phyloP scores from a whole-genome alignment of 2,888 invertebrate species.

The Ophioninae sp. region DNA sequence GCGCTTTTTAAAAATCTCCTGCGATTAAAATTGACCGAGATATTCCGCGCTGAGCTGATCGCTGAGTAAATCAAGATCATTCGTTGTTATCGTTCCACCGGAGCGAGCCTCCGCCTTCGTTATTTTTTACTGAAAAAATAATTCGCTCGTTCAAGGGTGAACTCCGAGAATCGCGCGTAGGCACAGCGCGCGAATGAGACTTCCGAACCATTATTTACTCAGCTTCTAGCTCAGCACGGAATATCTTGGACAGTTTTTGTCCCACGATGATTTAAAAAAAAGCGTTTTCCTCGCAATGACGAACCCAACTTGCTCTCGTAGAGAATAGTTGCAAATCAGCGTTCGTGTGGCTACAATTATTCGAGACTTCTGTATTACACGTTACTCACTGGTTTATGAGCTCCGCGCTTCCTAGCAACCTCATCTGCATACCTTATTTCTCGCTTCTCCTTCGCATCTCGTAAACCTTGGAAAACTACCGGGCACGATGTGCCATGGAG shows the following conservation, averaged over 20 bases:
- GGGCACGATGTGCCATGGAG: conserved; percentile 47
- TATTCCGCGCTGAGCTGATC: neutral
- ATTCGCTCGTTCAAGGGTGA: neutral
- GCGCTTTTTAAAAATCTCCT: neutral
- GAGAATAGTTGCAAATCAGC: neutral
- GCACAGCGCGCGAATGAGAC: neutral
- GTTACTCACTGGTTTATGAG: conserved; percentile 1
- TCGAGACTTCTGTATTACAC: neutral
- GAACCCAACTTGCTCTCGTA: neutral
- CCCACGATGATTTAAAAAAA: neutral
- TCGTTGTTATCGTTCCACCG: neutral
- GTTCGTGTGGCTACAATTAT: neutral
- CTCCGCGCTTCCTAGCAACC: conserved; percentile 5
- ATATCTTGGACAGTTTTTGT: neutral
- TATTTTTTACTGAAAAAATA: neutral
- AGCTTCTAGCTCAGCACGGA: neutral
- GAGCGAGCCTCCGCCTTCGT: neutral
- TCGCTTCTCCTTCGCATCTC: conserved; percentile 25
- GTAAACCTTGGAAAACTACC: conserved; percentile 40
- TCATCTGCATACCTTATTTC: conserved; percentile 11
- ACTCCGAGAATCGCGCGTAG: neutral
- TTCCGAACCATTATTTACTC: neutral
- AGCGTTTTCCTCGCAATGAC: neutral
- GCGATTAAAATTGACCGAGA: neutral
- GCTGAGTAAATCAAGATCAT: neutral